A percentile compares a stretch with the other conserved stretches of the same genome.
phyloP scores from a whole-genome alignment of 2,113 vertebrate genomes.

The Gavialis gangeticus region DNA sequence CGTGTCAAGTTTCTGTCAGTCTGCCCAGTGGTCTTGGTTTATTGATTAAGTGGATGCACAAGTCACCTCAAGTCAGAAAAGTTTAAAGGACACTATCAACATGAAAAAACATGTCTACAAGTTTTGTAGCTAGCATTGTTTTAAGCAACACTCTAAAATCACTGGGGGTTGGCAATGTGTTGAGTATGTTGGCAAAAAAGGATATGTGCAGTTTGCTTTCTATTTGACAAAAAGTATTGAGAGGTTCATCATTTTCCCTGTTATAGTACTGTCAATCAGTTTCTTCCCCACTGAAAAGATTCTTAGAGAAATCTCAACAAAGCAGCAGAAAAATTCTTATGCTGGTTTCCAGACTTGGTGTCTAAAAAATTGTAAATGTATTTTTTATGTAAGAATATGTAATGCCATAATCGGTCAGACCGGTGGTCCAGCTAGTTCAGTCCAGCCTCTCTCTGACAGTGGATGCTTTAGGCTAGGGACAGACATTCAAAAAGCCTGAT shows the following conservation, averaged over 20 bases:
- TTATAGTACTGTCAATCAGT: background rate
- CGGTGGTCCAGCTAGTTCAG: too few species aligned
- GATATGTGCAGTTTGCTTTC: too few species aligned
- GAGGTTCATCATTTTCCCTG: too few species aligned
- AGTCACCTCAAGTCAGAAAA: background rate
- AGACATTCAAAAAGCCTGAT: too few species aligned
- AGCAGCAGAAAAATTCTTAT: background rate
- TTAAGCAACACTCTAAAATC: background rate
- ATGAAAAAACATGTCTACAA: background rate
- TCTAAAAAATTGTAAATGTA: background rate
- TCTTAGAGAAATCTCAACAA: background rate
- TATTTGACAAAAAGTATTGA: too few species aligned
- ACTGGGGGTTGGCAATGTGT: background rate
- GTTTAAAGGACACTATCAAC: background rate
- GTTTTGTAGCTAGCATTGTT: background rate
- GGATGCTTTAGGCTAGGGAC: too few species aligned
- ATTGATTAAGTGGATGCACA: background rate
- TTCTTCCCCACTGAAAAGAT: background rate
- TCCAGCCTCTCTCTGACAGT: too few species aligned
- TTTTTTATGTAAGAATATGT: background rate
- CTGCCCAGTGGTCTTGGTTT: background rate
- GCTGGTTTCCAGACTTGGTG: background rate
- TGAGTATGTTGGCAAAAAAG: too few species aligned
- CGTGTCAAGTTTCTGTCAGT: background rate
- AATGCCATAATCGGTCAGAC: too few species aligned